phyloP scores from a whole-genome alignment of 2,797 vertebrate genomes.

The Chrysocyon brachyurus region DNA sequence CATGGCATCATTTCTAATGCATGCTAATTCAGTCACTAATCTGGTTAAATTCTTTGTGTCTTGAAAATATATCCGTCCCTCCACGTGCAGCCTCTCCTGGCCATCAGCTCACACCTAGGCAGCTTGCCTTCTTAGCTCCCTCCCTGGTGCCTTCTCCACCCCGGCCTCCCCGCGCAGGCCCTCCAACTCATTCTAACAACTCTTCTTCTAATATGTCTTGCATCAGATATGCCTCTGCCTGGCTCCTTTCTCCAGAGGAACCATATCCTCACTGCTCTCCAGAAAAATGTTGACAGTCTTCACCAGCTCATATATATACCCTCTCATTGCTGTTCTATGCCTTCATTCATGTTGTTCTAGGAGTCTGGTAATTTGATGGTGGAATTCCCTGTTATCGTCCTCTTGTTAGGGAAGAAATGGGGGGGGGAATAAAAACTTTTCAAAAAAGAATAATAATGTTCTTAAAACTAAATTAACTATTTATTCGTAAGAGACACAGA shows the following conservation, averaged over 20 bases:
- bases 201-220: background rate
- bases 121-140: background rate
- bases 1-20: slow-evolving; percentile 75
- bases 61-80: background rate
- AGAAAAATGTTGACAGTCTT: background rate
- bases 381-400: background rate
- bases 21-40: slow-evolving; percentile 71
- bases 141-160: background rate
- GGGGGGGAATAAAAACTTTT: background rate
- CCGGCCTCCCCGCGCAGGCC: background rate
- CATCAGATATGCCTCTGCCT: background rate
- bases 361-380: background rate
- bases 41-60: slow-evolving; percentile 41
- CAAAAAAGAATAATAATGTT: background rate
- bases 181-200: background rate
- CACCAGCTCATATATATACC: background rate
- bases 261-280: background rate
- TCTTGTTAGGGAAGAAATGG: background rate
- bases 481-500: no score
- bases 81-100: background rate
- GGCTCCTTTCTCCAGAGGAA: background rate
- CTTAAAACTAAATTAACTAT: background rate
- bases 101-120: background rate
- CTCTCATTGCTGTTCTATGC: background rate
- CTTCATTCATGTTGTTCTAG: background rate